A percentile compares a stretch with the other conserved stretches of the same genome.
These are phyloP conservation scores for Philaethria dido DNA, from an alignment of 2,888 invertebrate genomes.

Conservation along the genomic window DNA sequence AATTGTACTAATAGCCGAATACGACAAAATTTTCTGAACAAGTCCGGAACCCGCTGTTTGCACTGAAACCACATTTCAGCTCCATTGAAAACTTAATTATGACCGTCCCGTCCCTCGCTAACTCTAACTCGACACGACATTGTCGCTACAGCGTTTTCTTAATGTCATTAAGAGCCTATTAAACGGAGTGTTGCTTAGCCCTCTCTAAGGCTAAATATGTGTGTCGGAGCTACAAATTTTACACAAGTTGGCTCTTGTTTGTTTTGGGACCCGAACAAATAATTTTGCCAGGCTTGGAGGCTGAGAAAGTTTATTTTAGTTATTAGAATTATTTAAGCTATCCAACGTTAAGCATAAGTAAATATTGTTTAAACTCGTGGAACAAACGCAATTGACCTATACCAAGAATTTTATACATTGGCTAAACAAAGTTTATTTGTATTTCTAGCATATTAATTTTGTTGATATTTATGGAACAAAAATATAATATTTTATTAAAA, in stretches of 20 bases:
- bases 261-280: slow-evolving; percentile 34
- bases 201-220: slow-evolving; percentile 51
- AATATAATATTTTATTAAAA: not conserved
- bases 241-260: slow-evolving; percentile 25
- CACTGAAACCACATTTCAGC: slow-evolving; percentile 66
- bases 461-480: not conserved
- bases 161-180: slow-evolving; percentile 58
- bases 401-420: not conserved
- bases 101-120: slow-evolving; percentile 49
- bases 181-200: slow-evolving; percentile 53
- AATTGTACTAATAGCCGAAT: slow-evolving; percentile 7
- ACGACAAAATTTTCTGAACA: slow-evolving; percentile 33
- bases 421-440: not conserved
- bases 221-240: slow-evolving; percentile 36
- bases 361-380: slow-evolving; percentile 13
- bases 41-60: slow-evolving; percentile 60
- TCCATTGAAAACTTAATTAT: slow-evolving; percentile 73
- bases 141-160: slow-evolving; percentile 53
- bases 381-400: slow-evolving; percentile 10
- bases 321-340: slow-evolving; percentile 21
- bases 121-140: slow-evolving; percentile 51
- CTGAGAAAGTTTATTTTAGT: slow-evolving; percentile 22
- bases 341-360: slow-evolving; percentile 16
- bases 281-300: slow-evolving; percentile 11
- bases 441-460: not conserved